These are phyloP conservation scores for Hirtodrosophila confusa DNA, from an alignment of 2,888 invertebrate genomes.

Conservation along the genomic window DNA sequence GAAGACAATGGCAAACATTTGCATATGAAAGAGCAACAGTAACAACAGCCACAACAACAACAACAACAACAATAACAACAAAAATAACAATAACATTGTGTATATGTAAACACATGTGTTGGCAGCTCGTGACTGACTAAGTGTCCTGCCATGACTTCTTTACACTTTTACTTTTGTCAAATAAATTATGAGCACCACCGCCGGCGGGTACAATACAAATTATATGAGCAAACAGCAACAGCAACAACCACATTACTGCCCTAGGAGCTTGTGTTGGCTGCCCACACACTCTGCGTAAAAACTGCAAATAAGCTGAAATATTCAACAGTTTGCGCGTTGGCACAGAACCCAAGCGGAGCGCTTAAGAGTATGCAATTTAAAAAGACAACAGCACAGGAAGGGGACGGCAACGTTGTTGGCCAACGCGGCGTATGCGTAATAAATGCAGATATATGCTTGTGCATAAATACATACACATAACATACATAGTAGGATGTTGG, in stretches of 20 bases:
- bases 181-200: constrained; percentile 58
- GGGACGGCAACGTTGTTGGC: not conserved
- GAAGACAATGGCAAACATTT: constrained; percentile 38
- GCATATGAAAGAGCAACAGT: constrained; percentile 30
- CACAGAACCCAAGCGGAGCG: constrained; percentile 15
- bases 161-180: constrained; percentile 50
- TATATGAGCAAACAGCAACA: constrained; percentile 48
- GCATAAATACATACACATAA: too few relatives aligned
- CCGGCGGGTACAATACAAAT: constrained; percentile 55
- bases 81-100: not conserved
- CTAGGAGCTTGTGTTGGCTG: constrained; percentile 10
- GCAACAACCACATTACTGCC: constrained; percentile 4
- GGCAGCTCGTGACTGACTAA: constrained; percentile 16
- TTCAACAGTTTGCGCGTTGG: constrained; percentile 59
- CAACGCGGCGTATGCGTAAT: constrained; percentile 40
- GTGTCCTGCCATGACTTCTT: constrained; percentile 26
- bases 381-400: constrained; percentile 8
- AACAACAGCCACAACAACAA: not conserved
- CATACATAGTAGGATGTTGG: too few relatives aligned
- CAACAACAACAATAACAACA: constrained; percentile 3
- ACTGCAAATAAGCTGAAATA: constrained; percentile 64
- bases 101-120: constrained; percentile 22
- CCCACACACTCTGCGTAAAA: constrained; percentile 40
- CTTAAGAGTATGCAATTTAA: constrained; percentile 51
- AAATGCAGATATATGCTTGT: constrained; percentile 4